Conservation (phyloP, 2,113 vertebrate genomes). For the Monarcha castaneiventris region DNA sequence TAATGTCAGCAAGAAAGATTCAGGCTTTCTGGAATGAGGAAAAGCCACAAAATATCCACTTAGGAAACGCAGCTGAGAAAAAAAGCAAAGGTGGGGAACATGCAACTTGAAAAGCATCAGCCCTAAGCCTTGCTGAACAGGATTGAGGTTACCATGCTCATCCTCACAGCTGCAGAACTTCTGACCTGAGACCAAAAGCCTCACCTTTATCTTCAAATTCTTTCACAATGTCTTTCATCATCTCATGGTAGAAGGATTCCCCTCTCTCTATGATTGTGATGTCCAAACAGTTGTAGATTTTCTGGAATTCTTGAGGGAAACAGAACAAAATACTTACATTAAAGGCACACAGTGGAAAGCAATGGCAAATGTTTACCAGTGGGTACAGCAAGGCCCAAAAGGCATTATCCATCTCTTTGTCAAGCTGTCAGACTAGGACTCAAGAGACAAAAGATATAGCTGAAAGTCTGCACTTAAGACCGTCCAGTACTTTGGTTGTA, state of each 20-base stretch:
- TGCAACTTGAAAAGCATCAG: background rate
- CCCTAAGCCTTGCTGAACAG: background rate
- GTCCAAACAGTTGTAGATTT: slow-evolving; percentile 88
- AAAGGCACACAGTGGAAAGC: background rate
- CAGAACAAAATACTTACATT: background rate
- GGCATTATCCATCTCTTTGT: background rate
- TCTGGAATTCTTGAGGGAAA: slow-evolving; percentile 87
- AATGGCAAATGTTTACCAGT: background rate
- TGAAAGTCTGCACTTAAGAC: background rate
- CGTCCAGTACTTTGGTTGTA: background rate
- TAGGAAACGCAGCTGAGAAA: background rate
- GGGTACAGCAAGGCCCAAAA: background rate
- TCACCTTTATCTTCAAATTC: slow-evolving; percentile 86
- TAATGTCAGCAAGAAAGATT: background rate
- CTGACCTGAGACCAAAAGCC: background rate
- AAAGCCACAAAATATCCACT: background rate
- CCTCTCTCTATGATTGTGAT: slow-evolving; percentile 85
- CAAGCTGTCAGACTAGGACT: background rate
- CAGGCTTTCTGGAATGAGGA: background rate
- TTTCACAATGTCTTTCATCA: slow-evolving; percentile 86
- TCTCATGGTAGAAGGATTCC: slow-evolving; percentile 91
- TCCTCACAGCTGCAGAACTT: background rate
- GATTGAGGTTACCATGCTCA: background rate
- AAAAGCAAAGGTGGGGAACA: background rate
- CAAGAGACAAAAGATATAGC: background rate